Evolutionary conservation across 2,797 vertebrate genomes (phyloP).

Genomic region (Rhabdophis nuchalis): DNA sequence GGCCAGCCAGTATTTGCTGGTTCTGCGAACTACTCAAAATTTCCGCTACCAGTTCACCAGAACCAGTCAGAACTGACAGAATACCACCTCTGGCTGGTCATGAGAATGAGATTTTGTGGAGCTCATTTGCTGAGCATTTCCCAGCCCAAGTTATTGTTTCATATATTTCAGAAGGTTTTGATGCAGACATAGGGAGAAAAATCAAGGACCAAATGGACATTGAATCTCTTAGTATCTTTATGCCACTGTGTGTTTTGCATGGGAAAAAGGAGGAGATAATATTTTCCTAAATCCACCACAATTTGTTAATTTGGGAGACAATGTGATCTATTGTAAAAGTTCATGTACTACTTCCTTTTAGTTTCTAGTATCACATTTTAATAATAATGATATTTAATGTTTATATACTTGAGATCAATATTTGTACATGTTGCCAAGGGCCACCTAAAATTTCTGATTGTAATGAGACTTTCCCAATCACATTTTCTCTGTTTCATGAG

Average conservation of each 20-base stretch:
- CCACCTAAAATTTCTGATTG: background rate
- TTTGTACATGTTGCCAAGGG: background rate
- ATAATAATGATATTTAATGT: background rate
- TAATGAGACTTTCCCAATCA: background rate
- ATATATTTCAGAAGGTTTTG: background rate
- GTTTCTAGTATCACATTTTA: background rate
- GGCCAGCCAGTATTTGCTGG: too few relatives aligned
- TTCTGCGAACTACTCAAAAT: too few relatives aligned
- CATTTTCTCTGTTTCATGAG: background rate
- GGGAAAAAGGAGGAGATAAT: background rate
- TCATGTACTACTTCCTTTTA: background rate
- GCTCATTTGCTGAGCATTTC: background rate
- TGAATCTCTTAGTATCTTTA: background rate
- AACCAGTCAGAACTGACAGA: too few relatives aligned
- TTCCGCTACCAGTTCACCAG: too few relatives aligned
- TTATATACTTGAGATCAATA: background rate
- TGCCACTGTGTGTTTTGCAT: background rate
- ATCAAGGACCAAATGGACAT: background rate
- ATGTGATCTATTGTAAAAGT: background rate
- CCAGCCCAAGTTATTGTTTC: background rate
- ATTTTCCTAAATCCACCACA: background rate
- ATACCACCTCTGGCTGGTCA: constrained; percentile 12
- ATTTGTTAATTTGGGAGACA: background rate
- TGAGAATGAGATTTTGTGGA: constrained; percentile 41
- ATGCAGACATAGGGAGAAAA: background rate